Conservation (phyloP, 2,113 vertebrate genomes). For the Ancistrus triradiatus region DNA sequence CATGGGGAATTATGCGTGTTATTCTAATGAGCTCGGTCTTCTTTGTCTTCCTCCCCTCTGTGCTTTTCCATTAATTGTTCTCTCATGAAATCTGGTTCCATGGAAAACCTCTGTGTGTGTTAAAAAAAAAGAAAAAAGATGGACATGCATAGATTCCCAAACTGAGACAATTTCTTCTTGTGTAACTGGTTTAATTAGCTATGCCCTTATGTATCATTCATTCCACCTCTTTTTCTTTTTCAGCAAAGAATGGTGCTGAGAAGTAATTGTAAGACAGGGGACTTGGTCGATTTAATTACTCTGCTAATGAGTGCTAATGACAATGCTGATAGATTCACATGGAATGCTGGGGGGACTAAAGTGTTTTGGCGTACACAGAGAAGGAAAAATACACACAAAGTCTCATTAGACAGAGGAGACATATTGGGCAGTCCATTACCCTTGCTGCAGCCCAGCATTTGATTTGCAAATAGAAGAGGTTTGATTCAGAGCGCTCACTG, state of each 20-base stretch:
- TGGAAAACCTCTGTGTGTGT: neutral
- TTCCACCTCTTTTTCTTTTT: too few relatives aligned
- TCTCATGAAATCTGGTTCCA: neutral
- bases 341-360: constrained; percentile 18
- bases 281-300: constrained; percentile 47
- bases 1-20: neutral
- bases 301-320: constrained; percentile 46
- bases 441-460: neutral
- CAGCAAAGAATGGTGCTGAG: constrained; percentile 18
- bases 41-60: neutral
- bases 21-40: neutral
- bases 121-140: neutral
- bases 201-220: constrained; percentile 23
- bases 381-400: neutral
- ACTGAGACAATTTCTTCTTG: constrained; percentile 7
- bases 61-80: neutral
- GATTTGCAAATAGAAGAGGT: too few relatives aligned
- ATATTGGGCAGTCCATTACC: too few relatives aligned
- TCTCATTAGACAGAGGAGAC: neutral
- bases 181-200: constrained; percentile 37
- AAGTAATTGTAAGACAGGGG: constrained; percentile 37
- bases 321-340: constrained; percentile 36
- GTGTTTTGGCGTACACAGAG: neutral
- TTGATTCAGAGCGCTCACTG: too few relatives aligned
- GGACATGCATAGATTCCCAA: neutral